Percentiles rank a stretch among this genome's conserved stretches.
Evolutionary conservation across 2,113 vertebrate species (phyloP).

Genomic region (Eurypyga helias): DNA sequence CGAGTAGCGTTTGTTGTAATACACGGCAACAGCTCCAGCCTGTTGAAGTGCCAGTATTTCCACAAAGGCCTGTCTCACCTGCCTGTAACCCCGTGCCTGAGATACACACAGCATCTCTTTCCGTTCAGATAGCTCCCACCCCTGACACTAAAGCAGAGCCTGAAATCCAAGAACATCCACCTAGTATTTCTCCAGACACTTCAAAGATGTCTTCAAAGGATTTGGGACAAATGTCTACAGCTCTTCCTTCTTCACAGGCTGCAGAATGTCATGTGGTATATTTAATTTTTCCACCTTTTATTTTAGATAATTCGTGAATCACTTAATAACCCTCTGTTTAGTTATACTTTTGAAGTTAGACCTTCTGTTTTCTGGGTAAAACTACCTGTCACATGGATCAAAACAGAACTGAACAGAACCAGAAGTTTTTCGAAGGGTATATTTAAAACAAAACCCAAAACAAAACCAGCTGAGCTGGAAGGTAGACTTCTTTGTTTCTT

Average conservation of each 20-base stretch:
- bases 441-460: neutral
- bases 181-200: slow-evolving; percentile 76
- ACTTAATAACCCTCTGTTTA: slow-evolving; percentile 62
- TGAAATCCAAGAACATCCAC: slow-evolving; percentile 76
- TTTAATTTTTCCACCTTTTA: slow-evolving; percentile 69
- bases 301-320: slow-evolving; percentile 53
- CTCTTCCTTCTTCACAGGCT: slow-evolving; percentile 72
- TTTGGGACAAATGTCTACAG: slow-evolving; percentile 74
- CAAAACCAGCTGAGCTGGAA: neutral
- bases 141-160: slow-evolving; percentile 69
- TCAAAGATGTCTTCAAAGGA: slow-evolving; percentile 74
- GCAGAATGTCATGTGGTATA: slow-evolving; percentile 80
- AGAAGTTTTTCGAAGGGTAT: neutral
- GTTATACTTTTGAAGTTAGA: slow-evolving; percentile 53
- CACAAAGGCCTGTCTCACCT: slow-evolving; percentile 52
- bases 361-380: slow-evolving; percentile 70
- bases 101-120: slow-evolving; percentile 83
- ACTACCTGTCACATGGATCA: slow-evolving; percentile 55
- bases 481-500: neutral
- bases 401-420: neutral
- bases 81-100: slow-evolving; percentile 61
- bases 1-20: neutral
- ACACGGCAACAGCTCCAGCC: slow-evolving; percentile 32
- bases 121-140: slow-evolving; percentile 81
- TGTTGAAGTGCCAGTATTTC: slow-evolving; percentile 48